Percentiles rank a stretch among this genome's conserved stretches.
phyloP scores from a whole-genome alignment of 2,113 vertebrate genomes.

The Elanoides forficatus region DNA sequence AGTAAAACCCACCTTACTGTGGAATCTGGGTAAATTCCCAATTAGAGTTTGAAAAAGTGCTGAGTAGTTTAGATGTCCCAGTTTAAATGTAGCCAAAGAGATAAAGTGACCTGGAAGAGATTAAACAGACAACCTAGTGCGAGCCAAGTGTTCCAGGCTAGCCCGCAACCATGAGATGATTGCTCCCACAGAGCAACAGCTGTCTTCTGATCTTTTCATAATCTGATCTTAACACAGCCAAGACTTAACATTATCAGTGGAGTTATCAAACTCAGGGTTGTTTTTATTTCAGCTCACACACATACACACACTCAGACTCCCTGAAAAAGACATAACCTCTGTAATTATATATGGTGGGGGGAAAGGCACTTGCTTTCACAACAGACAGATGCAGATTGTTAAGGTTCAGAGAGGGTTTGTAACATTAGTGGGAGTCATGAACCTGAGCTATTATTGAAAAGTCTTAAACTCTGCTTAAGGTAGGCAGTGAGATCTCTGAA shows the following conservation, averaged over 20 bases:
- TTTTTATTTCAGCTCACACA: background rate
- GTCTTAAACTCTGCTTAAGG: background rate
- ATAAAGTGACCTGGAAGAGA: background rate
- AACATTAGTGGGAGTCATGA: background rate
- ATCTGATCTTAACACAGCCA: background rate
- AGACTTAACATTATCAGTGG: background rate
- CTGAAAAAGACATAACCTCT: background rate
- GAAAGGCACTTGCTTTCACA: background rate
- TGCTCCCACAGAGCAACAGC: background rate
- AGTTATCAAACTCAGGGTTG: background rate
- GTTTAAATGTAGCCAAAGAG: background rate
- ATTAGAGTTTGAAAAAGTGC: background rate
- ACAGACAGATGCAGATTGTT: background rate
- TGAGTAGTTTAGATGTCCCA: background rate
- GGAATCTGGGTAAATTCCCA: background rate
- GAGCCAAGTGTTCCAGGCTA: background rate
- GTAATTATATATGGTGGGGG: background rate
- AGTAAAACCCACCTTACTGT: background rate
- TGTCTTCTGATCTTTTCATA: constrained; percentile 11
- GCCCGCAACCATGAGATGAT: background rate
- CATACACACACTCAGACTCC: background rate
- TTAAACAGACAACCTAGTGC: background rate
- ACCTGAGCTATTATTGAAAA: background rate
- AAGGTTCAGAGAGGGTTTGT: background rate
- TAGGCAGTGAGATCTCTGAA: background rate